Evolutionary conservation across 2,797 vertebrate genomes (phyloP), one percentile per base, ranked within the genome.

Genomic region (Sphaeramia orbicularis): DNA sequence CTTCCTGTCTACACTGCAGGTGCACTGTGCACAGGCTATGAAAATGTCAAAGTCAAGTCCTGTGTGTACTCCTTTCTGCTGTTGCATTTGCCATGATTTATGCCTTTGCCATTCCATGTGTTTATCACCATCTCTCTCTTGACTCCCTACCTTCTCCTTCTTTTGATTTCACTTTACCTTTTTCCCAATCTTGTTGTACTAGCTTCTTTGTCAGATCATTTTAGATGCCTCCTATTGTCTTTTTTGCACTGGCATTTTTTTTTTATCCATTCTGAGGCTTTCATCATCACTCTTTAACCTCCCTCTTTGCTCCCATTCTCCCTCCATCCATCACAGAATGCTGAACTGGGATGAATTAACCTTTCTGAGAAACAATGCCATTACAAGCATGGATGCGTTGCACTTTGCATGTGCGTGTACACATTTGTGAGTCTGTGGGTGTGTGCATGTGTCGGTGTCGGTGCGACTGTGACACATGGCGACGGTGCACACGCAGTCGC

Each of bases 291-390:
- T 62, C 45, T 7, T 37, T 81, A 58, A 68, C 71, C 54, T 69
- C 19, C 38, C 52, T 57, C 48, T 53, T 27, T 37, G 16, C 43
- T 38, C 21, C 27, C 14, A 21, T 18, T 21, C 24, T 50, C 13
- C 18, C 35, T 67, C 18, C 68, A 37, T 80, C 71, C 76, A 78
- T 68, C 71, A 44, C 71, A 71, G 59, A 80, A 76, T 58, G 71
- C 70, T 82, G 78, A 86, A 75, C 64, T 76, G 72, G 76, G 74
- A 86, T 75, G 78, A 86, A 83, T 89, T 81, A 86, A 91, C 85
- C 87, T 89, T 90, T 91, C 64, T 60, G 27, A 72, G 71, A 74
- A 89, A 89, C 83, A 88, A 89, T 89, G 65, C 84, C 81, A 87
- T 90, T 89, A 90, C 88, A 88, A 86, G 78, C 85, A 56, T 84